Percentiles rank a stretch among this genome's conserved stretches.
Conservation (phyloP, 2,888 invertebrate species). For the Diogma glabrata region DNA sequence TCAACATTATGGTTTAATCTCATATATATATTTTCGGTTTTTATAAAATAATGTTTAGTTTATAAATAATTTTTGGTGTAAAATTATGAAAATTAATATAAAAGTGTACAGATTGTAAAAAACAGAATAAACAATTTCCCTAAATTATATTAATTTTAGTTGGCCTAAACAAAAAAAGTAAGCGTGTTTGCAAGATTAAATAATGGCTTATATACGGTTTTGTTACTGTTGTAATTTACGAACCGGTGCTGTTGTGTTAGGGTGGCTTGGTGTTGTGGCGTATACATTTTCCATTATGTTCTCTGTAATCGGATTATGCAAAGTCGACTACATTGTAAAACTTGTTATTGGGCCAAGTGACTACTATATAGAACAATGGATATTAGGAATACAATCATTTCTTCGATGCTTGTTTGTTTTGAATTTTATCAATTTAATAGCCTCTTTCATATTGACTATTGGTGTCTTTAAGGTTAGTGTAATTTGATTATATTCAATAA, state of each 20-base stretch:
- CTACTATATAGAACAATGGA: neutral
- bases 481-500: too few relatives aligned
- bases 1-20: too few relatives aligned
- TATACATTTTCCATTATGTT: neutral
- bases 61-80: too few relatives aligned
- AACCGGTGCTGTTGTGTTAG: conserved; percentile 6
- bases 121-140: too few relatives aligned
- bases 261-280: neutral
- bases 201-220: neutral
- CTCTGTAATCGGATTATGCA: neutral
- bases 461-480: conserved; percentile 7
- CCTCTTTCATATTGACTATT: neutral
- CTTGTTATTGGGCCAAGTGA: neutral
- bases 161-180: too few relatives aligned
- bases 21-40: too few relatives aligned
- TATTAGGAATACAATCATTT: neutral
- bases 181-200: too few relatives aligned
- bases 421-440: conserved; percentile 3
- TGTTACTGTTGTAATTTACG: neutral
- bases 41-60: too few relatives aligned
- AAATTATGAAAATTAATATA: too few relatives aligned
- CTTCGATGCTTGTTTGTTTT: neutral
- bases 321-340: neutral
- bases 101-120: too few relatives aligned
- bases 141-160: too few relatives aligned